Base-by-base conservation (phyloP, 1,140 invertebrate species). In the Pseudomyrmex cubaensis region DNA sequence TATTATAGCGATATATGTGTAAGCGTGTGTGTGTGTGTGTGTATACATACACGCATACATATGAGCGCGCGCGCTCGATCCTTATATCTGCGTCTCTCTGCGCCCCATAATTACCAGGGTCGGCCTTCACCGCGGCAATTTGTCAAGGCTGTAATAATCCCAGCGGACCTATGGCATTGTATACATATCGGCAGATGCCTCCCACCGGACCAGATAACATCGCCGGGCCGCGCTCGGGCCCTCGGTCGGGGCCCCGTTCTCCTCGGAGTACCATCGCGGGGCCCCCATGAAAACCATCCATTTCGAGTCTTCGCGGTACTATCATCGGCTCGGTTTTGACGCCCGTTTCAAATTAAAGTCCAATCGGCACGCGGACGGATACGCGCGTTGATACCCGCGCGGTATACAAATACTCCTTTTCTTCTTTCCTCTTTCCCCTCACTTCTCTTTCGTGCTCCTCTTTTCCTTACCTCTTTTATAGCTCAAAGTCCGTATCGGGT, bases 111-210 rank as follows among this genome's bases (percentile, higher is more conserved):
- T 94, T 94, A 94, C 93, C 91, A 85, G 90, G 91, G 88, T 92
- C 93, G 92, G 92, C 93, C 92, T 93, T 94, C 93, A 92, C 90
- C 92, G 90, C 90, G 87, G 94, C 93, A 93, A 94, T 94, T 94
- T 94, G 93, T 94, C 93, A 94, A 94, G 93, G 93, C 92, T 94
- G 92, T 93, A 93, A 94, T 93, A 93, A 93, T 93, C 90, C 87
- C 89, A 85, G 87, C 88, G 73, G 82, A 89, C 72, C 91, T 93
- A 91, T 92, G 91, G 91, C 92, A 93, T 93, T 93, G 91, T 93
- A 92, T 90, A 92, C 88, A 93, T 90, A 92, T 92, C 89, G 89
- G 89, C 89, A 67, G 91, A 93, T 92, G 88, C 90, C 92, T 90
- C 92, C 86, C 88, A 89, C 85, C 90, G 87, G 74, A 87, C 82